A percentile compares a stretch with the other conserved stretches of the same genome.
Evolutionary conservation across 2,797 vertebrate genomes (phyloP).

Genomic region (Echeneis naucrates): DNA sequence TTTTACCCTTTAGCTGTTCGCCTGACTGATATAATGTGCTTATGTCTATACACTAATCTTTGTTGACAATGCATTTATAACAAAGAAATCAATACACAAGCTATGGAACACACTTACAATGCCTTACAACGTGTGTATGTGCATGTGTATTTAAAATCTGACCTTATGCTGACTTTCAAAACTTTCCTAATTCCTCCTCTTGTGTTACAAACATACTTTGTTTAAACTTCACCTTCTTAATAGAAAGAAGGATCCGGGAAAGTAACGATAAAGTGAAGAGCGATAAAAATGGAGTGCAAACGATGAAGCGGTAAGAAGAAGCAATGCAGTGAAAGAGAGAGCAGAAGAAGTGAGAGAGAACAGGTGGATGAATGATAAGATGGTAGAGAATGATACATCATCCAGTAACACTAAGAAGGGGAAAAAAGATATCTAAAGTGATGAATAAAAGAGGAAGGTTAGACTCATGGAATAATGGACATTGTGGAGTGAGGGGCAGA

Average conservation of each 20-base stretch:
- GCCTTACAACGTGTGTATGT: neutral
- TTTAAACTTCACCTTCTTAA: neutral
- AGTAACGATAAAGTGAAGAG: constrained; percentile 10
- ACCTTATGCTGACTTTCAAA: constrained; percentile 25
- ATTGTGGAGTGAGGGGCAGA: constrained; percentile 11
- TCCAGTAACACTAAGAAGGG: constrained; percentile 50
- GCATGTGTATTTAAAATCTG: constrained; percentile 17
- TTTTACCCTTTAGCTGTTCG: constrained; percentile 6
- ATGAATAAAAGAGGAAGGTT: constrained; percentile 46
- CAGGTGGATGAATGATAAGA: constrained; percentile 50
- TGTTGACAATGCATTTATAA: constrained; percentile 25
- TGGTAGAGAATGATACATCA: constrained; percentile 45
- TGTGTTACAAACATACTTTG: neutral
- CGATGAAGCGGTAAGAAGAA: constrained; percentile 25
- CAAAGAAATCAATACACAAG: constrained; percentile 30
- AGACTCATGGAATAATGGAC: constrained; percentile 17
- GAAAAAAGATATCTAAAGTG: constrained; percentile 40
- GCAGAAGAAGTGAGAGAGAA: constrained; percentile 52
- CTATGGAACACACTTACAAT: constrained; percentile 17
- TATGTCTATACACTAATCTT: constrained; percentile 11
- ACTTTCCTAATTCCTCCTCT: constrained; percentile 14
- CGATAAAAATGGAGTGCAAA: constrained; percentile 50
- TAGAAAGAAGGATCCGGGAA: too few species aligned
- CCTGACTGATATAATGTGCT: constrained; percentile 20
- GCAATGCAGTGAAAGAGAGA: constrained; percentile 23